Evolutionary conservation across 1,140 invertebrate genomes (phyloP).

Genomic region (Meloidogyne hapla): DNA sequence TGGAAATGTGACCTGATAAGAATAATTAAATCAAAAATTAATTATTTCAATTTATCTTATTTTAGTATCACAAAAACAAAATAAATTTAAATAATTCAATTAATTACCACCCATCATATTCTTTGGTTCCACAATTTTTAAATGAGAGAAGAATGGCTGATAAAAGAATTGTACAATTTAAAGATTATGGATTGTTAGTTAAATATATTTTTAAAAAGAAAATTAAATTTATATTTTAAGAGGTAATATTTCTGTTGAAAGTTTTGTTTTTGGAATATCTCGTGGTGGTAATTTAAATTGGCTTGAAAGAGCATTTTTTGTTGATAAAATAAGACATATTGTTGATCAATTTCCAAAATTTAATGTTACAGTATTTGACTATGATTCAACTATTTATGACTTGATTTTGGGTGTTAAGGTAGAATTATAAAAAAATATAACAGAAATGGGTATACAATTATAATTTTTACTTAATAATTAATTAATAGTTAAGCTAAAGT

Average conservation of each 20-base stretch:
- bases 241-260: slow-evolving; percentile 22
- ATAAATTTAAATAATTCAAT: neutral
- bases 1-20: too few species aligned
- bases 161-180: slow-evolving; percentile 45
- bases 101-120: slow-evolving; percentile 31
- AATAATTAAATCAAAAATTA: too few species aligned
- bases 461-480: too few species aligned
- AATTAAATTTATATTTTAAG: neutral
- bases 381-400: slow-evolving; percentile 51
- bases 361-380: slow-evolving; percentile 46
- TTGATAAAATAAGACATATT: slow-evolving; percentile 41
- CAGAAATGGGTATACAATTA: too few species aligned
- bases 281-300: slow-evolving; percentile 34
- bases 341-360: slow-evolving; percentile 47
- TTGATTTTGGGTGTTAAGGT: slow-evolving; percentile 50
- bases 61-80: slow-evolving; percentile 35
- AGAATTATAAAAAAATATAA: neutral
- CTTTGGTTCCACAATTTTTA: slow-evolving; percentile 42
- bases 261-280: slow-evolving; percentile 45
- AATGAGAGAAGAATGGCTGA: slow-evolving; percentile 37
- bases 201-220: neutral
- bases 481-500: too few species aligned
- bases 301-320: slow-evolving; percentile 45
- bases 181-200: slow-evolving; percentile 23
- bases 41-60: too few species aligned